Percentiles rank a stretch among this genome's conserved stretches.
phyloP scores from a whole-genome alignment of 2,113 vertebrate species.

The Zapornia atra region DNA sequence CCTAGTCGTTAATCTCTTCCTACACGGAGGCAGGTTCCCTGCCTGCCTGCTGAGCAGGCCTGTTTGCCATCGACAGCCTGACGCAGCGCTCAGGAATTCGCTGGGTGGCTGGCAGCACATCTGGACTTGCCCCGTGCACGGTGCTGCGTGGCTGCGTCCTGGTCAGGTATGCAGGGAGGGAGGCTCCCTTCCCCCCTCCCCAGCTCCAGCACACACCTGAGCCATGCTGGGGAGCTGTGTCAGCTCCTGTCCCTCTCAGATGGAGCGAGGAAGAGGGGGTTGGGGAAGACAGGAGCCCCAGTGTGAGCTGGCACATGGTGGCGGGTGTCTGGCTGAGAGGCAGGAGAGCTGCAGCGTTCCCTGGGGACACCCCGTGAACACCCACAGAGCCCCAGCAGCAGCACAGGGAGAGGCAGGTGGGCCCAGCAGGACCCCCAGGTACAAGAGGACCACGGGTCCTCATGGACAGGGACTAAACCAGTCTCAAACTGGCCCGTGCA shows the following conservation, averaged over 20 bases:
- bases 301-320: fast-evolving
- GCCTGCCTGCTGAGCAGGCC: not conserved
- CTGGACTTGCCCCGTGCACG: not conserved
- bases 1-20: not conserved
- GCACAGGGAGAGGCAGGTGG: not conserved
- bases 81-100: slow-evolving; percentile 16
- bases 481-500: not conserved
- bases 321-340: fast-evolving
- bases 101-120: not conserved
- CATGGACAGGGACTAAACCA: not conserved
- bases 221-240: not conserved
- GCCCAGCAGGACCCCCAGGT: not conserved
- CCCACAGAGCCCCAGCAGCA: not conserved
- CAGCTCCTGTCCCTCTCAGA: not conserved
- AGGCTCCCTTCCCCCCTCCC: no score
- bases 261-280: not conserved
- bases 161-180: not conserved
- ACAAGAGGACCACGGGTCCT: not conserved
- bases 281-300: fast-evolving
- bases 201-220: not conserved
- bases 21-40: not conserved
- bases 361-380: not conserved
- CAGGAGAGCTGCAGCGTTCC: not conserved
- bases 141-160: not conserved
- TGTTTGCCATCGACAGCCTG: not conserved